Evolutionary conservation across 2,113 vertebrate genomes (phyloP).

Genomic region (Cariama cristata): DNA sequence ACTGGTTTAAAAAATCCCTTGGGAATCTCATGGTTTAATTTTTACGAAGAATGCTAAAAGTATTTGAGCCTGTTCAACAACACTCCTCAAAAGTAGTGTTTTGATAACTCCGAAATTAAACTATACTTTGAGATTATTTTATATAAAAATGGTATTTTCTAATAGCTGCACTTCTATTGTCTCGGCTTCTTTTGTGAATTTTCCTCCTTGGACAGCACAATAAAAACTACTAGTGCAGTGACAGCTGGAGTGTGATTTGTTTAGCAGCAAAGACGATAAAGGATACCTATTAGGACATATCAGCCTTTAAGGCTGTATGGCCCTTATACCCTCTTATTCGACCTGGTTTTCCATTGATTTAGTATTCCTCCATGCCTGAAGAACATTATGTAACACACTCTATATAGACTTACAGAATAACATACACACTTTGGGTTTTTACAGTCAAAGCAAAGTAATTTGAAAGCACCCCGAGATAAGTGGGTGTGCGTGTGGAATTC

Average conservation of each 20-base stretch:
- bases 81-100: neutral
- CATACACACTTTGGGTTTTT: neutral
- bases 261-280: neutral
- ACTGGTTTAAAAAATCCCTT: neutral
- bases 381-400: neutral
- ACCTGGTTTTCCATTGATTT: neutral
- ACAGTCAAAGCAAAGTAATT: neutral
- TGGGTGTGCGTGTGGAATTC: rapidly evolving
- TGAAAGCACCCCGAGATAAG: neutral
- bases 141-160: neutral
- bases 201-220: neutral
- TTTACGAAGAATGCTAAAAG: neutral
- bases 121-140: neutral
- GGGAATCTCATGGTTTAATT: neutral
- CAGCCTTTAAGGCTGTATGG: neutral
- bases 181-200: neutral
- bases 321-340: neutral
- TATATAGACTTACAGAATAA: neutral
- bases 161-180: neutral
- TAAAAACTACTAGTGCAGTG: neutral
- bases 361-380: neutral
- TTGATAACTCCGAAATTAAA: neutral
- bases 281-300: neutral
- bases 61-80: neutral
- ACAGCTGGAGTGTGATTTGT: neutral